Evolutionary conservation across 1,140 invertebrate species (phyloP), one percentile per base, ranked within the genome.

Genomic region (Yoshiicerus persimilis): DNA sequence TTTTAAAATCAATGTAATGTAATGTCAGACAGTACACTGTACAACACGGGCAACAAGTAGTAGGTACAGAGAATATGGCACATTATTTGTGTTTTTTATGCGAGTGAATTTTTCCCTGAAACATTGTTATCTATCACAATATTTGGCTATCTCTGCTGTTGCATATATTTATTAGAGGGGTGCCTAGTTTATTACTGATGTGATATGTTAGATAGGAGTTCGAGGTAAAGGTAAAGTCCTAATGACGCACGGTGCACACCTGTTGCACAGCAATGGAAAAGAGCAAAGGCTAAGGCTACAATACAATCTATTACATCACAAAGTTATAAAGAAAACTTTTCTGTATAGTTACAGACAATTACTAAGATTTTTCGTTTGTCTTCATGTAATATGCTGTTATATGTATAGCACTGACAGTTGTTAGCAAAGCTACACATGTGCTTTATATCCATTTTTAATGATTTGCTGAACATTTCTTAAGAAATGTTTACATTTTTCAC

Each of bases 161-260:
- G 47, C 47, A 56, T 56, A 56, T 56, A 56, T 56, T 56, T 56
- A 56, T 56, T 56, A 56, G 47, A 56, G 47, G 47, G 47, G 47
- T 56, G 47, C 47, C 47, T 56, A n/a, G 47, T 56, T 56, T 70
- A 30, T 70, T 70, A 30, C 66, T 70, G 66, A 30, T 70, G 30
- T 70, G 64, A 11, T 66, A 30, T 66, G 64, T 6, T 27, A 66
- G 64, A 66, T 27, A 27, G 64, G 25, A 70, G 25, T 70, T 70
- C 30, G 75, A 80, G 75, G 32, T 80, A 80, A 80, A 80, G 75
- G 75, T 34, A 80, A 80, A 80, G 32, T 80, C 23, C 75, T 80
- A 80, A 80, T 80, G 75, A 80, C 75, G 75, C 75, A 80, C 75
- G 75, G 32, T 80, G 75, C 75, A 80, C 75, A 80, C 75, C 75